A percentile compares a stretch with the other conserved stretches of the same genome.
Evolutionary conservation across 2,888 invertebrate species (phyloP).

Genomic region (Pyrocoelia pectoralis): DNA sequence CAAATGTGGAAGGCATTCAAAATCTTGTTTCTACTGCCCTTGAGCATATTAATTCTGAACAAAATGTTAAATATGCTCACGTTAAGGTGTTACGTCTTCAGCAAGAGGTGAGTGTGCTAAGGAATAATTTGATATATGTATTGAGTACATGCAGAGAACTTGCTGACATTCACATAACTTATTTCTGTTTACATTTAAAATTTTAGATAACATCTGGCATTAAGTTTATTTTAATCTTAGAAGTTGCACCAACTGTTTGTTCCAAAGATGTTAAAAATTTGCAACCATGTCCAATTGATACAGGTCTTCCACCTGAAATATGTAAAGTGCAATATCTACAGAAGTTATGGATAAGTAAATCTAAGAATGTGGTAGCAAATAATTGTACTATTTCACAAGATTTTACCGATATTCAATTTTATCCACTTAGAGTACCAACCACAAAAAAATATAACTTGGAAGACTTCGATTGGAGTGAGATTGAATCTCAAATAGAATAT

Average conservation of each 20-base stretch:
- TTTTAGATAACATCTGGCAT: conserved; percentile 69
- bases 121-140: no score
- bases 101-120: conserved; percentile 64
- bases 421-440: conserved; percentile 15
- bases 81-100: conserved; percentile 63
- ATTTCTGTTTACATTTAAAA: no score
- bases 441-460: conserved; percentile 5
- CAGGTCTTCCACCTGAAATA: conserved; percentile 51
- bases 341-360: conserved; percentile 71
- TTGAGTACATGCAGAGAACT: no score
- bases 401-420: conserved; percentile 52
- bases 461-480: conserved; percentile 38
- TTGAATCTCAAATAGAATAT: conserved; percentile 55
- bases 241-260: conserved; percentile 63
- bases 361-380: conserved; percentile 68
- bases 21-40: conserved; percentile 62
- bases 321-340: conserved; percentile 72
- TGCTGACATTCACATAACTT: no score
- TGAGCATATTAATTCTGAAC: conserved; percentile 59
- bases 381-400: conserved; percentile 71
- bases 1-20: conserved; percentile 62
- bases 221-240: conserved; percentile 64
- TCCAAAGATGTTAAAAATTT: conserved; percentile 46
- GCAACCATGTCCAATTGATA: conserved; percentile 49
- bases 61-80: conserved; percentile 56